phyloP scores from a whole-genome alignment of 2,888 invertebrate species.

The Elegia similella region DNA sequence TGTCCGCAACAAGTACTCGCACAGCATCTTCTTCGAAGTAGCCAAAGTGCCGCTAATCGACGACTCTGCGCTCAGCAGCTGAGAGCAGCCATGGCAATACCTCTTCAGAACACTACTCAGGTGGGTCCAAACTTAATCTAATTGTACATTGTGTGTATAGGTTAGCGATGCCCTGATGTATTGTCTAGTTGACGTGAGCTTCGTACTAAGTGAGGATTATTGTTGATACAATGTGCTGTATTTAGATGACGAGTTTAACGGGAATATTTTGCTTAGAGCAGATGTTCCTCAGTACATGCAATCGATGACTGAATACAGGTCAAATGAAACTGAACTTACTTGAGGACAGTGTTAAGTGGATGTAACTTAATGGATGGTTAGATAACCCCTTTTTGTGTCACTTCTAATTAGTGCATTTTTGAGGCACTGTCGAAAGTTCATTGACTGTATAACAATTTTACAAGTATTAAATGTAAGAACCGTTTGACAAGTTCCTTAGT shows the following conservation, averaged over 20 bases:
- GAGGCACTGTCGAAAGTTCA: no score
- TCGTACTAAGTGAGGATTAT: not conserved
- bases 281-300: no score
- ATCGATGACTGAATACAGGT: no score
- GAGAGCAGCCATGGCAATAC: conserved; percentile 52
- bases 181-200: not conserved
- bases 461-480: not conserved
- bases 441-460: no score
- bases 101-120: conserved; percentile 48
- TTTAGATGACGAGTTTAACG: no score
- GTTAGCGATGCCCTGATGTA: not conserved
- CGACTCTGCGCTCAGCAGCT: conserved; percentile 59
- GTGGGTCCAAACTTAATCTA: conserved; percentile 58
- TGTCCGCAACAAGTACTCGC: conserved; percentile 95
- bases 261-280: not conserved
- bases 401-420: no score
- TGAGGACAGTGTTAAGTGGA: no score
- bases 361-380: no score
- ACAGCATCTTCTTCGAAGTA: conserved; percentile 95
- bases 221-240: not conserved
- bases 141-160: conserved; percentile 22
- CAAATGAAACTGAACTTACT: no score
- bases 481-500: not conserved
- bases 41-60: conserved; percentile 88
- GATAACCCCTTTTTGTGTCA: no score